Percentiles rank a stretch among this genome's conserved stretches.
Evolutionary conservation across 2,797 vertebrate genomes (phyloP).

Genomic region (Darevskia nairensis): DNA sequence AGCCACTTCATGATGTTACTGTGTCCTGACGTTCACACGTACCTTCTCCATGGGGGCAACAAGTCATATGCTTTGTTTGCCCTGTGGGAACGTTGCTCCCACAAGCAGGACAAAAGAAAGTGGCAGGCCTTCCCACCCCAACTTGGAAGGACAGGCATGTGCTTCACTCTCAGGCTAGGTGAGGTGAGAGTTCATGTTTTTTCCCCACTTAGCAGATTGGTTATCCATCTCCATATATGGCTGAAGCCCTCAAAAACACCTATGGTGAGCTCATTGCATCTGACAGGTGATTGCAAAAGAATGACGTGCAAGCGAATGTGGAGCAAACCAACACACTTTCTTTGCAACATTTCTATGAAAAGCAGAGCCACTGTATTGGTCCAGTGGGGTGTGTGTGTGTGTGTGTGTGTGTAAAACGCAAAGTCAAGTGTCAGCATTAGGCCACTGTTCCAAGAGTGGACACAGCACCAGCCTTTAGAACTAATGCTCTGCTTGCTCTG

Average conservation of each 20-base stretch:
- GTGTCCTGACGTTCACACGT: neutral
- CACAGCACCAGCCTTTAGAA: neutral
- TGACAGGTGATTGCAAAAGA: slow-evolving; percentile 23
- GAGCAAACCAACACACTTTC: neutral
- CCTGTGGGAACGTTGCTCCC: neutral
- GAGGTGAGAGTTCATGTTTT: neutral
- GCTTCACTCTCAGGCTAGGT: neutral
- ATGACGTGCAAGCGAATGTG: neutral
- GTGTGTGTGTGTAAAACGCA: neutral
- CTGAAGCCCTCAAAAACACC: neutral
- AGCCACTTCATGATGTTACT: neutral
- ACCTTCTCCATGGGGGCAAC: neutral
- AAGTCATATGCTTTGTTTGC: neutral
- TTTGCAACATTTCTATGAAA: neutral
- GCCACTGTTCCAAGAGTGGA: neutral
- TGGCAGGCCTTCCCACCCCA: too few species aligned
- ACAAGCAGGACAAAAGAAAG: neutral
- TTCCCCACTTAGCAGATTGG: neutral
- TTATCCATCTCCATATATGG: neutral
- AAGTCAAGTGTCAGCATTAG: neutral
- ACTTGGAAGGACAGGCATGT: neutral
- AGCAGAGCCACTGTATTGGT: neutral
- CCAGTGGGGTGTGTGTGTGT: neutral
- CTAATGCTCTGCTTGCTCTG: neutral
- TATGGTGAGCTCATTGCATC: neutral